A percentile compares a stretch with the other conserved stretches of the same genome.
These are phyloP conservation scores for Luperina nickerlii DNA, from an alignment of 2,888 invertebrate species.

Conservation along the genomic window DNA sequence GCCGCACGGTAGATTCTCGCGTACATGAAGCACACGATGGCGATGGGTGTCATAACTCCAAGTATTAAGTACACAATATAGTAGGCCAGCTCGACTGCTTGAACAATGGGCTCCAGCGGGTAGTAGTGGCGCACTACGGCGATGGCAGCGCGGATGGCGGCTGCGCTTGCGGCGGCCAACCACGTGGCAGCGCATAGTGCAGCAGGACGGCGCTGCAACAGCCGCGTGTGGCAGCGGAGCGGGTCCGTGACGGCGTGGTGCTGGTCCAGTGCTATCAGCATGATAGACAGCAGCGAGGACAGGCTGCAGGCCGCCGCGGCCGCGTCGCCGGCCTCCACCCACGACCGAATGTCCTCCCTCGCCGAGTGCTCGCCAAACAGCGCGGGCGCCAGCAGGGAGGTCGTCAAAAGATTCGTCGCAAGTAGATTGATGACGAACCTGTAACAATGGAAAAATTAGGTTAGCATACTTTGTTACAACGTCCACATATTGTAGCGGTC, in stretches of 20 bases:
- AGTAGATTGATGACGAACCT: slow-evolving; percentile 92
- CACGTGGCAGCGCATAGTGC: slow-evolving; percentile 89
- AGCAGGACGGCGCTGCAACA: slow-evolving; percentile 85
- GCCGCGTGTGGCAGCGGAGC: slow-evolving; percentile 87
- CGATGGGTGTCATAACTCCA: slow-evolving; percentile 86
- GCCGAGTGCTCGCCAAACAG: slow-evolving; percentile 91
- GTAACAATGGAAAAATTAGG: slow-evolving; percentile 81
- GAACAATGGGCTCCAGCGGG: slow-evolving; percentile 77
- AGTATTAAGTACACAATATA: slow-evolving; percentile 83
- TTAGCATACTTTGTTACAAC: slow-evolving; percentile 55
- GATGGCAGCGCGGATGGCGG: slow-evolving; percentile 80
- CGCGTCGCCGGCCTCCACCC: slow-evolving; percentile 90
- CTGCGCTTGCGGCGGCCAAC: slow-evolving; percentile 85
- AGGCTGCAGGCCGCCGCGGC: slow-evolving; percentile 83
- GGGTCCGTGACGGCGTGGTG: slow-evolving; percentile 89
- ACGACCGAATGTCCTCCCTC: slow-evolving; percentile 91
- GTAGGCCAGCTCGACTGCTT: slow-evolving; percentile 81
- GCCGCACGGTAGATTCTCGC: slow-evolving; percentile 94
- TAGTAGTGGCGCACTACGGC: slow-evolving; percentile 79
- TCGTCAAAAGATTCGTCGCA: slow-evolving; percentile 88
- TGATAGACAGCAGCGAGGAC: slow-evolving; percentile 83
- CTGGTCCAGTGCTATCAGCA: slow-evolving; percentile 89
- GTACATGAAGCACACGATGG: slow-evolving; percentile 93
- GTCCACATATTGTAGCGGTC: slow-evolving; percentile 33
- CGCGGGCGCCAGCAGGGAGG: slow-evolving; percentile 87